Percentiles rank a stretch among this genome's conserved stretches.
Evolutionary conservation across 2,113 vertebrate species (phyloP).

Genomic region (Thermophis baileyi): DNA sequence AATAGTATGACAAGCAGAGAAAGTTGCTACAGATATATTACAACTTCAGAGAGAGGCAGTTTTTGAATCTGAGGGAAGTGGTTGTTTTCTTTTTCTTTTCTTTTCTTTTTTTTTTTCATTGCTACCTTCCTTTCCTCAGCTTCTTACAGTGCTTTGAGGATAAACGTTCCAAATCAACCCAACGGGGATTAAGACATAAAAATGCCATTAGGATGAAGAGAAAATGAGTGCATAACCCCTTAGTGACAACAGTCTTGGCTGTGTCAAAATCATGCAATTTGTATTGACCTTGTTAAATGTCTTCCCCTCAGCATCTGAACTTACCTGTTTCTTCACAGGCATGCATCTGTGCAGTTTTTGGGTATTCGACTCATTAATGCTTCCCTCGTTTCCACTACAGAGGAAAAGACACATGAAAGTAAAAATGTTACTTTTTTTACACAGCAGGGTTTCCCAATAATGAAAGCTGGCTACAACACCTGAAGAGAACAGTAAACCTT

Average conservation of each 20-base stretch:
- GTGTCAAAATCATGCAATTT: constrained; percentile 58
- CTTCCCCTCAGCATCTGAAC: constrained; percentile 60
- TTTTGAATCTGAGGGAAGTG: constrained; percentile 25
- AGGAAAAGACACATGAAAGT: constrained; percentile 66
- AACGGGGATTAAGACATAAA: constrained; percentile 56
- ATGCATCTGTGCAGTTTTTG: constrained; percentile 58
- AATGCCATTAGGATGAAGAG: constrained; percentile 64
- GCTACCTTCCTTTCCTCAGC: not conserved
- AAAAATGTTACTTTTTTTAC: constrained; percentile 66
- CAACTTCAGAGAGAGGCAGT: constrained; percentile 12
- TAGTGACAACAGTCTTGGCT: constrained; percentile 58
- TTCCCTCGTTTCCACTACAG: constrained; percentile 63
- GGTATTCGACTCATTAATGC: constrained; percentile 69
- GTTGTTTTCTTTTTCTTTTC: not conserved
- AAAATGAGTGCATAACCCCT: constrained; percentile 57
- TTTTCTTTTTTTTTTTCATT: not conserved
- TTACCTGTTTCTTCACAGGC: constrained; percentile 57
- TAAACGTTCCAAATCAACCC: constrained; percentile 60
- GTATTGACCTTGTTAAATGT: constrained; percentile 67
- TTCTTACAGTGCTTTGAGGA: constrained; percentile 39
- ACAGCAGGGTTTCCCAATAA: constrained; percentile 65
- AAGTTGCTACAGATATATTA: not conserved
- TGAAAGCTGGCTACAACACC: constrained; percentile 67
- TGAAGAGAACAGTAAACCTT: constrained; percentile 66
- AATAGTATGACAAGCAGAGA: constrained; percentile 38